Evolutionary conservation across 1,140 invertebrate species (phyloP), one percentile per base, ranked within the genome.

Genomic region (Diploscapter pachys): DNA sequence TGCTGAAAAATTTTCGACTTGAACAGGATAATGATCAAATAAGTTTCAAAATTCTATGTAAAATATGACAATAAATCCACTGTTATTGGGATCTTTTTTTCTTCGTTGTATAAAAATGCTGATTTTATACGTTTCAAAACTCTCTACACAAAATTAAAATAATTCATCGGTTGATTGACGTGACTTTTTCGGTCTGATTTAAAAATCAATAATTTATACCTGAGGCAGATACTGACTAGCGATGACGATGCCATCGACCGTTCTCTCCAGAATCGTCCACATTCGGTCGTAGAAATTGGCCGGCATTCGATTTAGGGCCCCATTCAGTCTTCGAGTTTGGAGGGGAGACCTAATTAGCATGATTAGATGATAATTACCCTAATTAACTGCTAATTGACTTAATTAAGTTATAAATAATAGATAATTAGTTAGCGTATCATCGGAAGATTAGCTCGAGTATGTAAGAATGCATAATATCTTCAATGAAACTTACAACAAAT

Each of bases 241-340:
- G 6, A 98, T 92, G 78, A 91, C 90, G 67, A 99, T 92, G 61
- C 96, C 96, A 82, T 91, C 89, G 0, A 59, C 48, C 6, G 94
- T 95, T 78, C 92, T 90, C 59, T 91, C 88, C 62, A 98, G 87
- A 64, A 99, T 92, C 86, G 95, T 92, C 95, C 96, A 99, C 0
- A 99, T 93, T 87, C 93, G 90, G 81, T 94, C 88, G 85, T 98
- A 98, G 88, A 99, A 98, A 81, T 93, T 91, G 79, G 90, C 90
- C 0, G 96, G 96, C 0, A 98, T 95, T 65, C 95, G 89, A 83
- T 95, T 96, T 6, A 99, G 87, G 81, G 95, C 95, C 4, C 96
- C 96, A 88, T 98, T 95, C 51, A 99, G 89, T 86, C 92, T 92
- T 56, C 96, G 89, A 64, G 91, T 90, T 84, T 95, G 91, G 53